Base-by-base conservation (phyloP, 2,797 vertebrate species). In the Rhinichthys osculus region DNA sequence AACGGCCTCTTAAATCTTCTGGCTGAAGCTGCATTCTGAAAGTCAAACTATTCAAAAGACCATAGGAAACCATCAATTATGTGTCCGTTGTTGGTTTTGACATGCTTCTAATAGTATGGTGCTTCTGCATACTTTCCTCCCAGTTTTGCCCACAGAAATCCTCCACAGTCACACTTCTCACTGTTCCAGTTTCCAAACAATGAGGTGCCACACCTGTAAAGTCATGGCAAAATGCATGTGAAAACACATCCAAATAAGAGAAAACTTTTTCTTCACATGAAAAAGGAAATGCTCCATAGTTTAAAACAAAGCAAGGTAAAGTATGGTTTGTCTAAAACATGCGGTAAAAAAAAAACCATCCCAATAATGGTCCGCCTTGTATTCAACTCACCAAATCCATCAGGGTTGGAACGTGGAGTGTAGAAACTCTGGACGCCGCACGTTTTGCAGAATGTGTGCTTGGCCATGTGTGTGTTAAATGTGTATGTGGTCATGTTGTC, bases 401-500 rank as follows among this genome's bases (percentile, higher is more conserved):
- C 96, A 0, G 97, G 97, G 91, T 98, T 99, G 35, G 98, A 99
- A 85, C 98, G 96, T 33, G 98, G 98, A 0, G 93, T 96, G 90
- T 98, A 98, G 94, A 99, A 99, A 93, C 98, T 99, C 93, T 99
- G 98, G 72, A 99, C 97, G 0, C 98, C 97, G n/a, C 98, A 99
- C 33, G 90, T 96, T 93, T 97, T 99, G 93, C 98, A 99, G 93
- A 99, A 99, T 0, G 94, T 98, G 90, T 99, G 98, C 92, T 97
- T 95, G 47, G 98, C 98, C 85, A 89, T 50, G 44, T 96, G 97
- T 1, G 97, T 98, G 91, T 99, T 98, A 90, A 98, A 99, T 1
- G 96, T 98, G 89, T 99, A 99, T 0, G 95, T 97, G 76, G 96
- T 97, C 90, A 99, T 92, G 88, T 95, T 95, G 47, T 97, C 96